Evolutionary conservation across 1,140 invertebrate genomes (phyloP), one percentile per base, ranked within the genome.

Genomic region (Apocrypta bakeri): DNA sequence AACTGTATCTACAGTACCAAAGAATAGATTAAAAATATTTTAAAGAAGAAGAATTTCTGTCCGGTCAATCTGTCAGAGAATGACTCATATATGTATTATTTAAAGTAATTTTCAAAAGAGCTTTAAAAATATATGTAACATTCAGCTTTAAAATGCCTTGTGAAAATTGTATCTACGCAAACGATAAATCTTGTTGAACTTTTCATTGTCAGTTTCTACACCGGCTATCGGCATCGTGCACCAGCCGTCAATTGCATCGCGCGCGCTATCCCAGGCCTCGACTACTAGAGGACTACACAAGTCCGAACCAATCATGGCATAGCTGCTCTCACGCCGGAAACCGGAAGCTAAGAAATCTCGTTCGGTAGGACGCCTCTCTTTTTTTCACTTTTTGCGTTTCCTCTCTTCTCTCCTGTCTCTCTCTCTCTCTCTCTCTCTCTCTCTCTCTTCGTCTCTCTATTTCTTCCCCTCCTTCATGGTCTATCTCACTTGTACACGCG

Each of bases 321-420:
- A 88, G 88, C 85, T 84, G 86, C 88, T 90, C 85, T 85, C 85
- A 86, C 83, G 82, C 86, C 90, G 91, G 90, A 91, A 91, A 89
- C 90, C 90, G 90, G 90, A 91, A 91, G 90, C 83, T 86, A 89
- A 91, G 90, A 90, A 91, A 90, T 91, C 90, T 90, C 87, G 83
- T 87, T 88, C 83, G 83, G 81, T 83, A 86, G 84, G 81, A 81
- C 73, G 72, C 83, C 81, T 73, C 84, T 85, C n/a, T 84, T 74
- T 81, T 69, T 24, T 27, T 82, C 31, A 17, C 27, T 77, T 82
- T 82, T 77, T 76, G 17, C 66, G 0, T 33, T 31, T 21, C 6
- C 9, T 27, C 40, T 37, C 33, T 37, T 37, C n/a, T n/a, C n/a
- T n/a, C n/a, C n/a, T n/a, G n/a, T n/a, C 66, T 7, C 17, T 17